Percentiles rank a stretch among this genome's conserved stretches.
Evolutionary conservation across 30 jellyfish, hydroid and myxozoan species (phyloP).

Genomic region (Turritopsis rubra): DNA sequence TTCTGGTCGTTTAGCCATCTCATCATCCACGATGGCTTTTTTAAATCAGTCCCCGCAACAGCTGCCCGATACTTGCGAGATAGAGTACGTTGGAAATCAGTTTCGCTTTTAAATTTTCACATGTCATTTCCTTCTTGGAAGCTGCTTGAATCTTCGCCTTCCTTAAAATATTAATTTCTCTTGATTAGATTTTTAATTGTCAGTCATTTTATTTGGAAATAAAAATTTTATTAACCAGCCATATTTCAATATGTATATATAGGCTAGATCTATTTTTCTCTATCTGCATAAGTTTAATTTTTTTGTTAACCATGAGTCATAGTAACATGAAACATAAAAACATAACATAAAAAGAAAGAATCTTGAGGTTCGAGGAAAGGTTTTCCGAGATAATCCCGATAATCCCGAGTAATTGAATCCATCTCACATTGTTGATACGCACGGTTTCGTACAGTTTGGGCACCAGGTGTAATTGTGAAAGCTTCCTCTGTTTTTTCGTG

Average conservation of each 20-base stretch:
- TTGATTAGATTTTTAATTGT: neutral
- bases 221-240: neutral
- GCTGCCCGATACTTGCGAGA: conserved; percentile 22
- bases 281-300: neutral
- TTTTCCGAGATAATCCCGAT: neutral
- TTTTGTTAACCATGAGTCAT: too few relatives aligned
- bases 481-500: neutral
- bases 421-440: neutral
- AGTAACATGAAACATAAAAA: too few relatives aligned
- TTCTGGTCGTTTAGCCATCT: conserved; percentile 10
- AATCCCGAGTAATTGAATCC: neutral
- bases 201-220: neutral
- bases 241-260: neutral
- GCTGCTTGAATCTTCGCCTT: neutral
- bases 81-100: neutral
- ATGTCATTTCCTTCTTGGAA: neutral
- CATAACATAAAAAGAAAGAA: neutral
- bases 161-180: too few relatives aligned
- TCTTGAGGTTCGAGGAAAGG: neutral
- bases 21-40: conserved; percentile 2
- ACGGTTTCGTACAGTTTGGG: neutral
- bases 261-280: neutral
- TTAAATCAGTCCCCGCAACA: neutral
- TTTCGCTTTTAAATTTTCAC: conserved; percentile 13
- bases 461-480: neutral